phyloP scores from a whole-genome alignment of 2,888 invertebrate genomes.

The Meteorus cinctellus region DNA sequence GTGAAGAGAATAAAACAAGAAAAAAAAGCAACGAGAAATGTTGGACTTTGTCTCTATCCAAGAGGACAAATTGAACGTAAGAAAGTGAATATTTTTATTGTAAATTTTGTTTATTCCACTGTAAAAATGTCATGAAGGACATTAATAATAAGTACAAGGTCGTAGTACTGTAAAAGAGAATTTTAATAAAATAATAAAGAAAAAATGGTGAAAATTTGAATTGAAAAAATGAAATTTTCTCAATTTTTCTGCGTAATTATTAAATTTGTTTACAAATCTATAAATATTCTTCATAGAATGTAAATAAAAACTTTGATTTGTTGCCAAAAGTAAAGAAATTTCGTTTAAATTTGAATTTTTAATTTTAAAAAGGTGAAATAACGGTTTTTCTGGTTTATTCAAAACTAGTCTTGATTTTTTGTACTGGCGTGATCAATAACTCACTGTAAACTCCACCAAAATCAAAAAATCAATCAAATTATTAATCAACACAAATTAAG shows the following conservation, averaged over 20 bases:
- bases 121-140: not conserved
- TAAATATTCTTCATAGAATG: too few species aligned
- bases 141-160: not conserved
- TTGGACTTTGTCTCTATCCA: not conserved
- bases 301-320: not conserved
- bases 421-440: too few species aligned
- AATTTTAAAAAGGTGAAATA: too few species aligned
- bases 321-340: slow-evolving; percentile 2
- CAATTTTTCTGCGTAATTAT: too few species aligned
- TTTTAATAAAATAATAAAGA: not conserved
- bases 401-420: too few species aligned
- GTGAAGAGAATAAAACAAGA: not conserved
- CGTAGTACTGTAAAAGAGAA: not conserved
- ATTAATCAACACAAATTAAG: too few species aligned
- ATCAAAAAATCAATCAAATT: too few species aligned
- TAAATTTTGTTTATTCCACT: not conserved
- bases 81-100: not conserved
- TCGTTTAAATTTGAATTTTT: too few species aligned
- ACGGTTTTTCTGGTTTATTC: too few species aligned
- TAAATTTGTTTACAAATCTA: too few species aligned
- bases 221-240: not conserved
- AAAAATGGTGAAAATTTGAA: too few species aligned
- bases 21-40: not conserved
- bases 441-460: too few species aligned
- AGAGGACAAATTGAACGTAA: not conserved